Percentiles rank a stretch among this genome's conserved stretches.
These are phyloP conservation scores for Adelosebastes latens DNA, from an alignment of 2,797 vertebrate species.

Conservation along the genomic window DNA sequence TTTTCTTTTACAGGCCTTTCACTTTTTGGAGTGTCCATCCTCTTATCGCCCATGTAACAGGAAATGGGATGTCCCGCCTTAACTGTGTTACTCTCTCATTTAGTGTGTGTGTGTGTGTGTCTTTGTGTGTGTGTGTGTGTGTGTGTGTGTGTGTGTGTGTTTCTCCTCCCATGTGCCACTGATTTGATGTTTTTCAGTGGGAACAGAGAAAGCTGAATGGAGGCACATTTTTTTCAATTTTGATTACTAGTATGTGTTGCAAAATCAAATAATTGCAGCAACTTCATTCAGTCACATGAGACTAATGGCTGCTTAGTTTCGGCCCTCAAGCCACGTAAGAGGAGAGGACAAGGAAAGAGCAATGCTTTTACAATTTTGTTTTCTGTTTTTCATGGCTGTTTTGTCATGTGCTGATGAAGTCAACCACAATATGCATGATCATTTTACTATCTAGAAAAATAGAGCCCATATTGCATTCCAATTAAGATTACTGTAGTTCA, in stretches of 20 bases:
- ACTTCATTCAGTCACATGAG: neutral
- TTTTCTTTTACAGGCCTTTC: constrained; percentile 67
- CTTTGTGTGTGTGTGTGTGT: neutral
- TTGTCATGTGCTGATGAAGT: neutral
- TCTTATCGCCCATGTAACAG: constrained; percentile 40
- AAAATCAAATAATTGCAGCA: neutral
- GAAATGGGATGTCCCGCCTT: constrained; percentile 48
- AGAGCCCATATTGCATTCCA: neutral
- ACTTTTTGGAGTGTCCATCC: constrained; percentile 47
- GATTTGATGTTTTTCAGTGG: neutral
- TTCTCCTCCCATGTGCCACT: neutral
- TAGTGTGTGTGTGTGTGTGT: neutral
- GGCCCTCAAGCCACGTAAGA: neutral
- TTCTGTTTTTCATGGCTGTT: neutral
- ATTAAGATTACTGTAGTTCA: neutral
- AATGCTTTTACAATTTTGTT: neutral
- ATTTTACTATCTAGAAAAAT: neutral
- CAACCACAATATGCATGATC: neutral
- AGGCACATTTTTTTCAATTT: neutral
- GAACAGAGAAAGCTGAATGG: neutral
- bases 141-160: neutral
- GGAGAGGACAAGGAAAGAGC: neutral
- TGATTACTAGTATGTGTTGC: neutral
- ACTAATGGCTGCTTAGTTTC: neutral
- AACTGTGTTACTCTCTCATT: neutral